Evolutionary conservation across 2,113 vertebrate genomes (phyloP).

Genomic region (Megaleporinus macrocephalus): DNA sequence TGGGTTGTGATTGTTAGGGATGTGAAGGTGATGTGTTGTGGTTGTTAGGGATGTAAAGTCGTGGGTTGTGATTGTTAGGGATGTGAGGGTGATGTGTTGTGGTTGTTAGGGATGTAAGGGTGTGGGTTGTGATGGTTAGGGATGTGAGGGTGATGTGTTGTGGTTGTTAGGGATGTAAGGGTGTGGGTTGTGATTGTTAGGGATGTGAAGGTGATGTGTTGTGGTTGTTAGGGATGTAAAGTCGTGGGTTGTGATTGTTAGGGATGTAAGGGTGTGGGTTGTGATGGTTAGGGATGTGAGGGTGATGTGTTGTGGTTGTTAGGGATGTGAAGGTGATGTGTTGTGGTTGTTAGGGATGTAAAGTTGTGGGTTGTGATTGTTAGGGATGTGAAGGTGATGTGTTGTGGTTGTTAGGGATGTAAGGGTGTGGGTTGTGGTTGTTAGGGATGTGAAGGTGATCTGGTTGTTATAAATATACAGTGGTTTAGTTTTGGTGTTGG

Average conservation of each 20-base stretch:
- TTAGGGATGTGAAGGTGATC: background rate
- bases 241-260: background rate
- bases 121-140: background rate
- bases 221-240: background rate
- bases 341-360: background rate
- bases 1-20: background rate
- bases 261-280: too few relatives aligned
- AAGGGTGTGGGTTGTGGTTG: background rate
- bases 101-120: background rate
- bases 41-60: too few relatives aligned
- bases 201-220: too few relatives aligned
- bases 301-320: background rate
- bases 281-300: too few relatives aligned
- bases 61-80: background rate
- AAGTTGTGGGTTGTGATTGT: background rate
- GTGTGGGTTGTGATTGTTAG: too few relatives aligned
- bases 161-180: too few relatives aligned
- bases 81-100: background rate
- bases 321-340: background rate
- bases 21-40: background rate
- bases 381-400: background rate
- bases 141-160: background rate
- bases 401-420: background rate
- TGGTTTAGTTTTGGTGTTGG: background rate
- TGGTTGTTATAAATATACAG: background rate